Conservation (phyloP, 2,113 vertebrate genomes). For the Sarotherodon lohbergeri region DNA sequence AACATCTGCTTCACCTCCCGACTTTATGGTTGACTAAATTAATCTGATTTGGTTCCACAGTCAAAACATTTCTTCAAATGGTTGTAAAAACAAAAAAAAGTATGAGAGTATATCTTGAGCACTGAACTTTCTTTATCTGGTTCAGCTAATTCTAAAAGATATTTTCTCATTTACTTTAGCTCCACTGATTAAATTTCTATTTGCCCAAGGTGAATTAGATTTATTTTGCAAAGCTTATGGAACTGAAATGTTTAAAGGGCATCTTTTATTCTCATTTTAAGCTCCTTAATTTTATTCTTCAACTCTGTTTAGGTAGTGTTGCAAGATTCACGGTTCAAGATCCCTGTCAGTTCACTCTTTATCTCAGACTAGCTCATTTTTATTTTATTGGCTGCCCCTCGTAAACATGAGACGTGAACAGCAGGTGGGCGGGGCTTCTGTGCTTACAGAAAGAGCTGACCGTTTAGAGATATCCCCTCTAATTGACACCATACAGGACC, state of each 20-base stretch:
- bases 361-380: neutral
- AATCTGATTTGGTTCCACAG: neutral
- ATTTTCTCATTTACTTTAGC: neutral
- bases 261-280: neutral
- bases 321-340: neutral
- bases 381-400: neutral
- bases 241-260: neutral
- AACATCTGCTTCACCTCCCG: neutral
- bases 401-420: accelerated
- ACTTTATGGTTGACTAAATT: neutral
- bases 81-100: neutral
- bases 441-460: neutral
- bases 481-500: neutral
- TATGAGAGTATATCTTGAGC: neutral
- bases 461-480: neutral
- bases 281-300: neutral
- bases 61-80: neutral
- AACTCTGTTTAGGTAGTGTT: neutral
- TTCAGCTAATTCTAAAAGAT: neutral
- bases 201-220: neutral
- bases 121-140: neutral
- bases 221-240: neutral
- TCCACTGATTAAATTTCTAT: neutral
- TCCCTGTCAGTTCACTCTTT: neutral
- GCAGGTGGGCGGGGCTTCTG: neutral